Evolutionary conservation across 2,113 vertebrate species (phyloP), one percentile per base, ranked within the genome.

Genomic region (Eulemur rufifrons): DNA sequence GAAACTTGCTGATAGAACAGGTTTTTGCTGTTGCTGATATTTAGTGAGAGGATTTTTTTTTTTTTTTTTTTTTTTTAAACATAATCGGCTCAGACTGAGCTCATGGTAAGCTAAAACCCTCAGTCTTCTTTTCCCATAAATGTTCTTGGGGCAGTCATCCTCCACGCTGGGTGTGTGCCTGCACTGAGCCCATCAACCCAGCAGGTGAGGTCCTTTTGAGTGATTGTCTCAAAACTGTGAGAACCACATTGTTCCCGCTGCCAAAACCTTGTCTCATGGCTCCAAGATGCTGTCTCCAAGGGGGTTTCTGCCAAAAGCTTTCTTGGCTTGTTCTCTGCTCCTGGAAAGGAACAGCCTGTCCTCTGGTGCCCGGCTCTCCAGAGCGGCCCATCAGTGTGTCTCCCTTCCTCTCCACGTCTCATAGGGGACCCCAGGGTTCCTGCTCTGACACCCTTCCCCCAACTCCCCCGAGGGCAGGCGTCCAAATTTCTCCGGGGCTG

Each of bases 251-350:
- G 18, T 68, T 45, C 80, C n/a, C 80, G 4, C 42, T 8, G 54
- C 73, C 76, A 66, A 54, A 18, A 13, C 29, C 66, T 77, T 32
- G 74, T 92, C 59, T 86, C 10, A 0, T 0, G 56, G 50, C 50
- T 87, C 90, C 1, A 3, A 1, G 8, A 18, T 20, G 94, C 84
- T 87, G 73, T 63, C 63, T 93, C 84, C 81, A 82, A 14, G 42
- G 81, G 52, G 37, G 29, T 39, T 54, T 18, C 95, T 64, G 56
- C 80, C 80, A 87, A 77, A 42, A 32, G 37, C 80, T 80, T 85
- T 74, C 68, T 50, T 86, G 93, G 83, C 94, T 93, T 81, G 64
- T 34, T 94, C 80, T 86, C 34, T 42, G n/a, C 29, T 54, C 74
- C 66, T 14, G 42, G 69, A 78, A 45, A 95, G 89, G 74, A 89